phyloP scores from a whole-genome alignment of 2,888 invertebrate species.

The Salpingus planirostris region DNA sequence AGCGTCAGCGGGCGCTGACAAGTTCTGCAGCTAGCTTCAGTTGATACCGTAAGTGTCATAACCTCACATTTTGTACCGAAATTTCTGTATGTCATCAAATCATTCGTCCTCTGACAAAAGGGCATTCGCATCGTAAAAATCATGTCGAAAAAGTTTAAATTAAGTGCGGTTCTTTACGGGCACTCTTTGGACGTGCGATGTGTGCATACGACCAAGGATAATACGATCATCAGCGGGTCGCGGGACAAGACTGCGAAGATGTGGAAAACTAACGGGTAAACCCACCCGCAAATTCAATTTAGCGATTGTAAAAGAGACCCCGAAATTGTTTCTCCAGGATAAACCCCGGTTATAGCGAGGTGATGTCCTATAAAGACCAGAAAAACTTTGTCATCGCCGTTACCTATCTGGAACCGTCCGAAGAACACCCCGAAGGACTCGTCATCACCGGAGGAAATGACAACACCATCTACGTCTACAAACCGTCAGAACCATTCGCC shows the following conservation, averaged over 20 bases:
- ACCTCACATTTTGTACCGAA: no score
- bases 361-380: conserved; percentile 68
- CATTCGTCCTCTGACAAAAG: no score
- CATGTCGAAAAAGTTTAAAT: conserved; percentile 53
- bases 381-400: conserved; percentile 79
- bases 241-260: conserved; percentile 80
- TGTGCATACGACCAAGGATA: conserved; percentile 56
- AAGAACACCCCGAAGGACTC: conserved; percentile 63
- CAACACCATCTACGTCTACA: conserved; percentile 70
- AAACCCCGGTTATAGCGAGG: conserved; percentile 45
- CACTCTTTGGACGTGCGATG: conserved; percentile 83
- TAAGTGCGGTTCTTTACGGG: conserved; percentile 67
- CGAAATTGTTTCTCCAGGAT: conserved; percentile 6
- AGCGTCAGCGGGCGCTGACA: no score
- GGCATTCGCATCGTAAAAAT: conserved; percentile 16
- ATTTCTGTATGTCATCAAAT: no score
- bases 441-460: conserved; percentile 89
- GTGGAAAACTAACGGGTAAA: conserved; percentile 72
- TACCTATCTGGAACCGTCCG: conserved; percentile 63
- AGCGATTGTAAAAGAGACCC: no score
- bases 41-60: no score
- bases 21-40: no score
- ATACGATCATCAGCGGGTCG: conserved; percentile 76
- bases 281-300: background rate
- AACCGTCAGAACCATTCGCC: conserved; percentile 59